phyloP scores from a whole-genome alignment of 2,888 invertebrate genomes.

The Amblyjoppa proteus region DNA sequence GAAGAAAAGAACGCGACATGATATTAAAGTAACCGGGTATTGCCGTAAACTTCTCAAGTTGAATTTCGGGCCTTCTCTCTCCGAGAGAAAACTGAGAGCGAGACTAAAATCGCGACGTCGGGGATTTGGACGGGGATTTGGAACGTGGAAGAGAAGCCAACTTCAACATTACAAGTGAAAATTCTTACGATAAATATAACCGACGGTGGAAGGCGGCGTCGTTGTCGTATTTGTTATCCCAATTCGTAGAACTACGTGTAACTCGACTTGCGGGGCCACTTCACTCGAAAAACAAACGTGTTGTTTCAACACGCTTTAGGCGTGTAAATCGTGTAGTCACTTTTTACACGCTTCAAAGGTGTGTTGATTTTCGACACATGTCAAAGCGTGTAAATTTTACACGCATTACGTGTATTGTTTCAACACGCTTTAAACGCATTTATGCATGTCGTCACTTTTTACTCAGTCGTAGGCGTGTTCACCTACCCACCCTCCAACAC shows the following conservation, averaged over 20 bases:
- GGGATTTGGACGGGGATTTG: no score
- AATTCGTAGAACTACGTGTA: constrained; percentile 44
- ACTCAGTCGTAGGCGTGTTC: no score
- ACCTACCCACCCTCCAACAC: no score
- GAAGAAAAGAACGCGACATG: no score
- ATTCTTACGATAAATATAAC: constrained; percentile 56
- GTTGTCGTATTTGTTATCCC: constrained; percentile 46
- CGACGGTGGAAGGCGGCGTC: constrained; percentile 53
- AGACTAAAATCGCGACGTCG: not conserved
- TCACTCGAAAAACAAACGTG: not conserved
- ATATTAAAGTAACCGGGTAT: not conserved
- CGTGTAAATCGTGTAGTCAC: no score
- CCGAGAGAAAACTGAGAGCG: not conserved
- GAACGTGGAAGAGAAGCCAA: constrained; percentile 30
- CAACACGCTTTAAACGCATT: no score
- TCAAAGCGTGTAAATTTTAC: no score
- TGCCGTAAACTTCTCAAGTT: not conserved
- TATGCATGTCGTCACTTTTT: no score
- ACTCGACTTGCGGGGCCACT: constrained; percentile 30
- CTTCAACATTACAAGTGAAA: constrained; percentile 49
- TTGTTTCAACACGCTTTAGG: no score
- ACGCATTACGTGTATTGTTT: no score
- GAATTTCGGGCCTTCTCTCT: not conserved
- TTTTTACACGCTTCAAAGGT: no score
- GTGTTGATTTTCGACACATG: no score